These are phyloP conservation scores for Cladorhizidae sp. DNA, from an alignment of 37 sponge, comb jelly and placozoan genomes.

Conservation along the genomic window DNA sequence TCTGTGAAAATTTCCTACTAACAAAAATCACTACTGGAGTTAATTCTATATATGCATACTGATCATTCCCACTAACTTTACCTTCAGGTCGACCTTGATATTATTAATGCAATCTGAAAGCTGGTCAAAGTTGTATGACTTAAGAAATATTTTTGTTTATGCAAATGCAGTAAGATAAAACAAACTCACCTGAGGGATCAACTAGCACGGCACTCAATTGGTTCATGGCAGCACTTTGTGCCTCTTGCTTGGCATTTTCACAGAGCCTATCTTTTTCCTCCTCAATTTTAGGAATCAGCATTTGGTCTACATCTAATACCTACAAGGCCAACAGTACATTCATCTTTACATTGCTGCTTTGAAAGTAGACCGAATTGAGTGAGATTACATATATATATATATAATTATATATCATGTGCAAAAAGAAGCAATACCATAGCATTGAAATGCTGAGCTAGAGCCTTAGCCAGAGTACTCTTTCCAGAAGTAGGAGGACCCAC, in stretches of 20 bases:
- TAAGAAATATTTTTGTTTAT: no score
- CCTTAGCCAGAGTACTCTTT: constrained; percentile 66
- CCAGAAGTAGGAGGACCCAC: constrained; percentile 92
- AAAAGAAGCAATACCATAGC: constrained; percentile 80
- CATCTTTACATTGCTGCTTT: no score
- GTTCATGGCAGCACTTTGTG: constrained; percentile 37
- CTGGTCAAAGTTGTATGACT: no score
- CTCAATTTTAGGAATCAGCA: constrained; percentile 62
- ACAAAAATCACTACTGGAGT: no score
- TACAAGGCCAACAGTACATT: not conserved
- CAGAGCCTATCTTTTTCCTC: constrained; percentile 48
- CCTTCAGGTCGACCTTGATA: no score
- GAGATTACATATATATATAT: no score
- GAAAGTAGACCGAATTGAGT: not conserved
- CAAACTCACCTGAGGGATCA: not conserved
- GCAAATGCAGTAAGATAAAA: no score
- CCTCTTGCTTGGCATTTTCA: constrained; percentile 72
- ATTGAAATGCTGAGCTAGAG: constrained; percentile 80
- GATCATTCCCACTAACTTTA: no score
- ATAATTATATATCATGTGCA: no score
- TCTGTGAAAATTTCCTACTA: no score
- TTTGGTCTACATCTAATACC: constrained; percentile 58
- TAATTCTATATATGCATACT: no score
- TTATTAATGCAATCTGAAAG: no score
- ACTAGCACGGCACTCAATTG: not conserved